Base-by-base conservation (phyloP, 2,888 invertebrate species). In the Stenchaetothrips biformis region DNA sequence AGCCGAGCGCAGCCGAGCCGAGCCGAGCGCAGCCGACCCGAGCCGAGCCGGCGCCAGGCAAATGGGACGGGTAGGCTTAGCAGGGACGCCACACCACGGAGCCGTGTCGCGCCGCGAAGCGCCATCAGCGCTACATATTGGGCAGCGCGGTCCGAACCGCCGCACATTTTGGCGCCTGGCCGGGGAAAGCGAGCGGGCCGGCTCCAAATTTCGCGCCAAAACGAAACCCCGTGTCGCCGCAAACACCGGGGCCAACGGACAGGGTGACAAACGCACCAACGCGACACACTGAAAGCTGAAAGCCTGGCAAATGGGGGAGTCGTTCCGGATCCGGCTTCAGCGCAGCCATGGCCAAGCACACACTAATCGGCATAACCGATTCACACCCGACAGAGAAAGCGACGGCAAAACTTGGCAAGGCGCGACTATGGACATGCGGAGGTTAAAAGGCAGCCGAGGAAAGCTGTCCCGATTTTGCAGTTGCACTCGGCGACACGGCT, bases 11-110 rank as follows among this genome's bases (percentile, higher is more conserved):
- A n/a, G n/a, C n/a, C 53, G 53, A 16, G 59, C 16, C 59, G 2
- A 13, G 59, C 18, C 9, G 59, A n/a, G n/a, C n/a, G n/a, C n/a
- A n/a, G n/a, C n/a, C n/a, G n/a, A n/a, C n/a, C n/a, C 53, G 53
- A 16, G 59, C 16, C 59, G 2, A 13, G 59, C 18, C 9, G 59
- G 59, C 59, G 59, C 59, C 59, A 59, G 16, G 59, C 59, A 59
- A 59, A 59, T 59, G 59, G 59, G 59, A 59, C 59, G 18, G 59
- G 59, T 59, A 18, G 53, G 53, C 59, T 59, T 59, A 59, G 53
- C 53, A 49, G 53, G 18, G 59, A 37, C 37, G 37, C 4, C 1
- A 37, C 37, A 37, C 37, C 37, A 2, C 37, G 2, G 37, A 37
- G 37, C 4, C 37, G 37, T 4, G 37, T 37, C 37, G 37, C 37